phyloP scores from a whole-genome alignment of 2,888 invertebrate species.

The Nymphalis polychloros region DNA sequence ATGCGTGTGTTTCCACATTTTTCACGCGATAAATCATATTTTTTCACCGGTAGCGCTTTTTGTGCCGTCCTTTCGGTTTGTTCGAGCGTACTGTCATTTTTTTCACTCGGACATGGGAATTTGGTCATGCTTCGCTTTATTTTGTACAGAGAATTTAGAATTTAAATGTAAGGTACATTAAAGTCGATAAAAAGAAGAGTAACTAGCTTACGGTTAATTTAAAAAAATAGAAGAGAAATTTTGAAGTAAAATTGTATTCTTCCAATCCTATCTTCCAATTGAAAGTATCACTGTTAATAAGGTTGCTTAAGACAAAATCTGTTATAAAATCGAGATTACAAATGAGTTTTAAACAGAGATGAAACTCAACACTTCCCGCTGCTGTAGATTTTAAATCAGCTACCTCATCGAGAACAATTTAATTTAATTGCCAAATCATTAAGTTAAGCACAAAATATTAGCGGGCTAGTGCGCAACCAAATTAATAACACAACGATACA shows the following conservation, averaged over 20 bases:
- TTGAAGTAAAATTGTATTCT: too few relatives aligned
- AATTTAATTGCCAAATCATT: conserved; percentile 82
- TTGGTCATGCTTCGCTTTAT: conserved; percentile 73
- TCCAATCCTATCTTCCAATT: background rate
- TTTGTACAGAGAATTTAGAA: conserved; percentile 70
- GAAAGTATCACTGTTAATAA: background rate
- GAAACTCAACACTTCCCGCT: conserved; percentile 63
- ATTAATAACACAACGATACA: conserved; percentile 66
- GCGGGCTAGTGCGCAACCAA: conserved; percentile 69
- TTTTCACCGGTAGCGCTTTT: conserved; percentile 80
- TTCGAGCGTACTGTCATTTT: conserved; percentile 77
- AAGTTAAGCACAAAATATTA: conserved; percentile 80
- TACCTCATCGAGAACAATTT: conserved; percentile 78
- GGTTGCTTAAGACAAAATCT: conserved; percentile 14
- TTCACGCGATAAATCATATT: conserved; percentile 82
- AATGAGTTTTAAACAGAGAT: conserved; percentile 49
- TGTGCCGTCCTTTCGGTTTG: conserved; percentile 77
- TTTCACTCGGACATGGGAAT: conserved; percentile 75
- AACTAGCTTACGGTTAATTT: too few relatives aligned
- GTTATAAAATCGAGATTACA: conserved; percentile 32
- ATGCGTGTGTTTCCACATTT: conserved; percentile 81
- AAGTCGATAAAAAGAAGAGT: conserved; percentile 15
- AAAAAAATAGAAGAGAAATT: too few relatives aligned
- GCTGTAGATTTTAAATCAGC: conserved; percentile 77
- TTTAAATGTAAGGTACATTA: conserved; percentile 59